Base-by-base conservation (phyloP, 2,113 vertebrate species). In the Pangasianodon hypophthalmus region DNA sequence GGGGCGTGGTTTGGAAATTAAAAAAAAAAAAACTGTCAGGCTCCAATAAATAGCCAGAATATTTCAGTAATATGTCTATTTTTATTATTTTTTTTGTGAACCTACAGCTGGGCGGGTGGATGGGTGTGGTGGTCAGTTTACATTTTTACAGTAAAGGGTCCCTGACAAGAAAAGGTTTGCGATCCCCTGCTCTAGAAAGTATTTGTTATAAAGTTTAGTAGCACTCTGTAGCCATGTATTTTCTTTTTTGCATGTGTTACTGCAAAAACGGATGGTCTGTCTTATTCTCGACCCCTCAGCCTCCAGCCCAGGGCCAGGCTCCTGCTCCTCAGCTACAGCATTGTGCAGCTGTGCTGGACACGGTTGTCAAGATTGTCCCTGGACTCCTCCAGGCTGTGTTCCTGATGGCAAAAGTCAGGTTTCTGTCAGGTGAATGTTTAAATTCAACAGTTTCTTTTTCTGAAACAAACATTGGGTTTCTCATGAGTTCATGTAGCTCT, bases 371-470 rank as follows among this genome's bases (percentile, higher is more conserved):
- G 93, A 96, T 96, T 19, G 97, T 97, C 2, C 98, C 98, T 58
- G 98, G 97, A 92, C 97, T 99, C 90, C 94, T 96, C 26, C 97
- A 98, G 93, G 98, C 97, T 18, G 90, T 97, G 67, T 98, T 97
- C 90, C 93, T 99, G 79, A 94, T 96, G 88, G 97, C 98, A 90
- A 99, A 97, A 97, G 97, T 98, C 92, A 97, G 97, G 90, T 99
- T 97, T 91, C 96, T 97, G 91, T 97, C 97, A 95, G 98, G 98
- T 99, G 95, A 93, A 73, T 87, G 58, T 80, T 84, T 84, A 52
- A 48, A 1, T 75, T 48, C 1, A 50, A 11, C 58, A 37, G 48
- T 48, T 80, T 54, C 41, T 41, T 44, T 69, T 82, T 88, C 8
- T 24, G 8, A 16, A 54, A 32, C 4, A 48, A 37, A 41, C 79